These are phyloP conservation scores for Agelastica alni DNA, from an alignment of 2,888 invertebrate species.

Conservation along the genomic window DNA sequence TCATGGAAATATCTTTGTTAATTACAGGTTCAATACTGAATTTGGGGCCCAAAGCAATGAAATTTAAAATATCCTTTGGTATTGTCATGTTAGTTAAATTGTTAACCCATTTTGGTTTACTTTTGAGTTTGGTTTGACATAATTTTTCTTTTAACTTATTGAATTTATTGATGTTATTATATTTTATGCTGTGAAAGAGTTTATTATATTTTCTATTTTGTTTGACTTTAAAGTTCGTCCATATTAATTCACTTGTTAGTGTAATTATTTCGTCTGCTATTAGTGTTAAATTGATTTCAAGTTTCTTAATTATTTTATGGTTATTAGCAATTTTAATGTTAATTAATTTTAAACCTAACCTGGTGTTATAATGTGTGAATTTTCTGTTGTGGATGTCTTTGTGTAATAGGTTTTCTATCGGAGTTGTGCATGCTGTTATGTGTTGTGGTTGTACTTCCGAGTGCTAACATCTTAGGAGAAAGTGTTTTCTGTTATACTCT, in stretches of 20 bases:
- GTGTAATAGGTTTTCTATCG: not conserved
- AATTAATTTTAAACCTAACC: too few species aligned
- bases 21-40: too few species aligned
- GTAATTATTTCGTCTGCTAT: not conserved
- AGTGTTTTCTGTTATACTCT: not conserved
- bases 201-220: not conserved
- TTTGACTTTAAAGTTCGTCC: not conserved
- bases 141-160: constrained; percentile 1
- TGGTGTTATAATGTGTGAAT: not conserved
- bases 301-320: not conserved
- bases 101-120: not conserved
- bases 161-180: not conserved
- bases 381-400: not conserved
- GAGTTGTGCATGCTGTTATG: not conserved
- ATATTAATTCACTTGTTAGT: not conserved
- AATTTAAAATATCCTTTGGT: not conserved
- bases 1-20: too few species aligned
- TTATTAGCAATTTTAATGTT: too few species aligned
- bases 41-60: not conserved
- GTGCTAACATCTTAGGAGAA: not conserved
- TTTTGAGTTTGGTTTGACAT: not conserved
- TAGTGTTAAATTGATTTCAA: not conserved
- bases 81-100: not conserved
- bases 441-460: not conserved
- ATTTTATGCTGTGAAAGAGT: too few species aligned